Evolutionary conservation across 2,797 vertebrate genomes (phyloP).

Genomic region (Rhynchonycteris naso): DNA sequence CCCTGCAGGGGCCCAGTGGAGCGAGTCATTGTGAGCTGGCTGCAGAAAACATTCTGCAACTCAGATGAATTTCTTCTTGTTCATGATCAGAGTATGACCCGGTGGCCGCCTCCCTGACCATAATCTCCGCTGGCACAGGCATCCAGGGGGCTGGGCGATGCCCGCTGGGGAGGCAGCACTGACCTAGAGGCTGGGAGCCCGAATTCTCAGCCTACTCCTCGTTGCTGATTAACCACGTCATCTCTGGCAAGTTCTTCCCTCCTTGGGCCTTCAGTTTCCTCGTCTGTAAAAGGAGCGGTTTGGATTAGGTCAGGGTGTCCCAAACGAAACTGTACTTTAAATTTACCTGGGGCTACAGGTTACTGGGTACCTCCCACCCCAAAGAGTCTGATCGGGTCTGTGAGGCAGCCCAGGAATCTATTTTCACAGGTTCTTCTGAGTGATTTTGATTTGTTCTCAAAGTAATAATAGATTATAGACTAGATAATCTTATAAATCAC

Average conservation of each 20-base stretch:
- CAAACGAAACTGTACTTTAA: not conserved
- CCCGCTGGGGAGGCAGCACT: not conserved
- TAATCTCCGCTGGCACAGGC: slow-evolving; percentile 70
- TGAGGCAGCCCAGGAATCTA: not conserved
- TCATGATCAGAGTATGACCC: slow-evolving; percentile 59
- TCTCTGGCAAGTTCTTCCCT: not conserved
- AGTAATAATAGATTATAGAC: not conserved
- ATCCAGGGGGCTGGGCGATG: not conserved
- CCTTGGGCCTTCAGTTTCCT: not conserved
- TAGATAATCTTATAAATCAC: slow-evolving; percentile 9
- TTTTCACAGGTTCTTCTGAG: not conserved
- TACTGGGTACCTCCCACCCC: not conserved
- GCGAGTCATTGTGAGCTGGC: slow-evolving; percentile 38
- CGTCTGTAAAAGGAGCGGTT: not conserved
- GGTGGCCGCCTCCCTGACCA: slow-evolving; percentile 72
- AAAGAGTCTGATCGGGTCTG: not conserved
- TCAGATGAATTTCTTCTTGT: slow-evolving; percentile 65
- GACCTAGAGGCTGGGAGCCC: slow-evolving; percentile 36
- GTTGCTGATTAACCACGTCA: not conserved
- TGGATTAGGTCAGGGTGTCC: not conserved
- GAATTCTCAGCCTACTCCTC: not conserved
- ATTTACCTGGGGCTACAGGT: not conserved
- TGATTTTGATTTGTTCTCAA: not conserved
- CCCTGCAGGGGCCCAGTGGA: slow-evolving; percentile 42
- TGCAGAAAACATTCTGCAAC: slow-evolving; percentile 71